Conservation (phyloP, 2,797 vertebrate genomes). For the Vultur gryphus region DNA sequence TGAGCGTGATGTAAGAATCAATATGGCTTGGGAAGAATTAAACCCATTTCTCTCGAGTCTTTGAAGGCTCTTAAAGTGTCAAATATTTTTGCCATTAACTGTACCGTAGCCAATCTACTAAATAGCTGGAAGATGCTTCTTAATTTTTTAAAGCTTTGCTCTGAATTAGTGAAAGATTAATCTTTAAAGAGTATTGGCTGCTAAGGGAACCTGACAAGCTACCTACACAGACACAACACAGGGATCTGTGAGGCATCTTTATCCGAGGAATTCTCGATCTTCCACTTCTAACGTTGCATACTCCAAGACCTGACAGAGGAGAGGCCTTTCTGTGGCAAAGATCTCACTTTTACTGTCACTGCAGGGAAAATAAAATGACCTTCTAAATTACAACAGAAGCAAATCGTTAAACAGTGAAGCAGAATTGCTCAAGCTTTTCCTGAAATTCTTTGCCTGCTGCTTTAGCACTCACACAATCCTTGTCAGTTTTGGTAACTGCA, state of each 20-base stretch:
- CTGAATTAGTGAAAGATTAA: neutral
- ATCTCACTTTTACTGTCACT: neutral
- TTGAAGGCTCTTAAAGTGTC: constrained; percentile 1
- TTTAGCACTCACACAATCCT: neutral
- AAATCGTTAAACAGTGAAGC: neutral
- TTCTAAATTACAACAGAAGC: neutral
- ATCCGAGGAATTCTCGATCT: neutral
- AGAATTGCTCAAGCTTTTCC: neutral
- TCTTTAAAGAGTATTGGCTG: neutral
- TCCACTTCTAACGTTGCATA: accelerated
- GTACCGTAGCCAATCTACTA: neutral
- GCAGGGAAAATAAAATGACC: neutral
- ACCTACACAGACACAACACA: neutral
- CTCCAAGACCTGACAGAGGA: neutral
- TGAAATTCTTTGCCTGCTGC: neutral
- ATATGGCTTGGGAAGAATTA: constrained; percentile 25
- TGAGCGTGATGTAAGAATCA: constrained; percentile 9
- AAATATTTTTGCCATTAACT: constrained; percentile 7
- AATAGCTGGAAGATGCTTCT: neutral
- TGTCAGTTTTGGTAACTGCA: neutral
- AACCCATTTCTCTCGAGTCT: constrained; percentile 16
- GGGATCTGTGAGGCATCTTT: neutral
- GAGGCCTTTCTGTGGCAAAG: neutral
- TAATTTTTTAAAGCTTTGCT: neutral
- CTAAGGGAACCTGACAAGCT: neutral